Percentiles rank a stretch among this genome's conserved stretches.
These are phyloP conservation scores for Nasonia oneida DNA, from an alignment of 2,888 invertebrate species.

Conservation along the genomic window DNA sequence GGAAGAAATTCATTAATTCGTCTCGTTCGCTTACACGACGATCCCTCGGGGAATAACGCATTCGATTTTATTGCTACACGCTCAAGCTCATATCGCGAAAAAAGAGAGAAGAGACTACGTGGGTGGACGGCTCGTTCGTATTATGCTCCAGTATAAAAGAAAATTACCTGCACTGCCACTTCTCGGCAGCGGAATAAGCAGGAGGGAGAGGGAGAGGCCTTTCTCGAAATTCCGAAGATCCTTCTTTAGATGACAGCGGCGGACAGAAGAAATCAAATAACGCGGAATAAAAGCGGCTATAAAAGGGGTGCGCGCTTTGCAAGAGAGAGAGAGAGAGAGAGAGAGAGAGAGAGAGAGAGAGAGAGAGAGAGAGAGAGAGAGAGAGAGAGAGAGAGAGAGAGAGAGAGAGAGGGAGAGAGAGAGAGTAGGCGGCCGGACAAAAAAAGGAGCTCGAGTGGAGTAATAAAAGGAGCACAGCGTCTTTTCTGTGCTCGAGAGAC, in stretches of 20 bases:
- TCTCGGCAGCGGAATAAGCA: neutral
- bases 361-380: neutral
- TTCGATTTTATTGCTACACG: neutral
- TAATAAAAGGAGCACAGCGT: conserved; percentile 3
- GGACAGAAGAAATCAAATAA: conserved; percentile 48
- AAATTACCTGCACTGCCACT: conserved; percentile 25
- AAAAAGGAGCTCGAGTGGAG: neutral
- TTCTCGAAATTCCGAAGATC: conserved; percentile 13
- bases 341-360: neutral
- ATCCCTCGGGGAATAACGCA: neutral
- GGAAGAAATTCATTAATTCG: conserved; percentile 24
- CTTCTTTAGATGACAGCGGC: conserved; percentile 19
- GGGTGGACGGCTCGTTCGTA: neutral
- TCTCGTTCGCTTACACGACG: neutral
- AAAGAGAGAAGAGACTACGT: neutral
- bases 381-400: neutral
- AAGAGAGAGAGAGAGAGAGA: neutral
- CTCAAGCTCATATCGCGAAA: neutral
- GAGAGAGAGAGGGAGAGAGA: neutral
- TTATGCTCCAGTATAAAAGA: neutral
- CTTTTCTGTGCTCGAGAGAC: neutral
- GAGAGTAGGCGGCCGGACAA: neutral
- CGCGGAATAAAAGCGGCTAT: conserved; percentile 37
- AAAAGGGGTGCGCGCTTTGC: conserved; percentile 27
- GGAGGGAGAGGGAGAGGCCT: neutral